These are phyloP conservation scores for Phengaris arion DNA, from an alignment of 2,888 invertebrate species.

Conservation along the genomic window DNA sequence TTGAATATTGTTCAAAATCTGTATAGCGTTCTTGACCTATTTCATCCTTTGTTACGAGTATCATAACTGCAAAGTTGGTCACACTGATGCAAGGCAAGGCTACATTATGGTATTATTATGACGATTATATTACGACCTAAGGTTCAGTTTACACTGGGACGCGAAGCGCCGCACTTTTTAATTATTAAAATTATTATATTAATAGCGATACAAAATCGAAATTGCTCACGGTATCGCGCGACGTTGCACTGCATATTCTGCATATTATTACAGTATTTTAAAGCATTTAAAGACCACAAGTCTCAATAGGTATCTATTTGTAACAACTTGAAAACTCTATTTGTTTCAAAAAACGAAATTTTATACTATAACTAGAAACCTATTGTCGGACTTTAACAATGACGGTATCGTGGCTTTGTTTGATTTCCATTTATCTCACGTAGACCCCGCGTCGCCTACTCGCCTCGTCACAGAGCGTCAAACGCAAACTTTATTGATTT, in stretches of 20 bases:
- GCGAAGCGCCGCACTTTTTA: no score
- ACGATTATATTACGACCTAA: no score
- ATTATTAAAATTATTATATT: no score
- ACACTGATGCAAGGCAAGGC: neutral
- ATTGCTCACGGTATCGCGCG: no score
- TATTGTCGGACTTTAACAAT: neutral
- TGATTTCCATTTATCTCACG: conserved; percentile 23
- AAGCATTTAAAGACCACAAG: no score
- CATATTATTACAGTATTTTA: no score
- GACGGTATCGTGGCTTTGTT: conserved; percentile 10
- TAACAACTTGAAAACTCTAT: neutral
- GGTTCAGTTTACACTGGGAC: no score
- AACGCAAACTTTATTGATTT: conserved; percentile 27
- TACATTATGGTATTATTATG: neutral
- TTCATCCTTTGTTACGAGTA: neutral
- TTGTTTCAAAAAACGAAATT: neutral
- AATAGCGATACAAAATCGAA: no score
- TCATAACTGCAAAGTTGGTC: neutral
- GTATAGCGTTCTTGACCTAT: conserved; percentile 4
- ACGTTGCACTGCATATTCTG: no score
- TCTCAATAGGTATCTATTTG: no score
- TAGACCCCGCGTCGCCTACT: conserved; percentile 21
- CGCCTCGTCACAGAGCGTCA: conserved; percentile 16
- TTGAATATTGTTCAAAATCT: neutral
- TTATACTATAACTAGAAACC: neutral